Percentiles rank a stretch among this genome's conserved stretches.
Conservation (phyloP, 2,888 invertebrate species). For the Polylopha cassiicola region DNA sequence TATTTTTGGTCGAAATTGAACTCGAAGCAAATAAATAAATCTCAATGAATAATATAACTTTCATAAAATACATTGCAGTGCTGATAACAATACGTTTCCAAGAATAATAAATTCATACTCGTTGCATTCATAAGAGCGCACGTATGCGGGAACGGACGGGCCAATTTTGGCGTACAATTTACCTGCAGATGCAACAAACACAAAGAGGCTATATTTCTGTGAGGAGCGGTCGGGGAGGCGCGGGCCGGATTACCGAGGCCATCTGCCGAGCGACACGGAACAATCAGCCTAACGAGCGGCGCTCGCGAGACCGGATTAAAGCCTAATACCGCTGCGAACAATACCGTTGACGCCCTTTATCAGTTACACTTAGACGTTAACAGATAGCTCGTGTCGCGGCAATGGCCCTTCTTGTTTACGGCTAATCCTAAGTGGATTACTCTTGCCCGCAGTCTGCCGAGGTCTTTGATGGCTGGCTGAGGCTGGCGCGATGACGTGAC, state of each 20-base stretch:
- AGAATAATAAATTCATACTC: slow-evolving; percentile 62
- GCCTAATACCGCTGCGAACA: slow-evolving; percentile 70
- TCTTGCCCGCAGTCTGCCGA: slow-evolving; percentile 30
- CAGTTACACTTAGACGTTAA: slow-evolving; percentile 68
- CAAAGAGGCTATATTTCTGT: slow-evolving; percentile 68
- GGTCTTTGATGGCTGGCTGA: slow-evolving; percentile 4
- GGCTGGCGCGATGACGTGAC: slow-evolving; percentile 14
- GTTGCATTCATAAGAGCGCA: slow-evolving; percentile 59
- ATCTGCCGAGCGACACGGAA: slow-evolving; percentile 68
- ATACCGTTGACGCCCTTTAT: slow-evolving; percentile 62
- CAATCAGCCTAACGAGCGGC: slow-evolving; percentile 73
- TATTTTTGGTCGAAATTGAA: too few relatives aligned
- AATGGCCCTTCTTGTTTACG: slow-evolving; percentile 68
- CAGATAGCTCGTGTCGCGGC: slow-evolving; percentile 67
- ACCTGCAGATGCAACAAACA: slow-evolving; percentile 76
- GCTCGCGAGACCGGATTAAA: slow-evolving; percentile 70
- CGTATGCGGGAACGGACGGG: slow-evolving; percentile 57
- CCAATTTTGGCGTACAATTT: slow-evolving; percentile 73
- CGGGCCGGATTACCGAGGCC: slow-evolving; percentile 71
- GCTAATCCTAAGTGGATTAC: slow-evolving; percentile 74
- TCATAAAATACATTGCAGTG: slow-evolving; percentile 33
- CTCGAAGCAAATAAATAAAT: slow-evolving; percentile 1
- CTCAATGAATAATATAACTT: too few relatives aligned
- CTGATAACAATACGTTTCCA: slow-evolving; percentile 67
- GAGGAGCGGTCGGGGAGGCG: slow-evolving; percentile 33